Evolutionary conservation across 2,113 vertebrate genomes (phyloP), one percentile per base, ranked within the genome.

Genomic region (Perca schrenkii): DNA sequence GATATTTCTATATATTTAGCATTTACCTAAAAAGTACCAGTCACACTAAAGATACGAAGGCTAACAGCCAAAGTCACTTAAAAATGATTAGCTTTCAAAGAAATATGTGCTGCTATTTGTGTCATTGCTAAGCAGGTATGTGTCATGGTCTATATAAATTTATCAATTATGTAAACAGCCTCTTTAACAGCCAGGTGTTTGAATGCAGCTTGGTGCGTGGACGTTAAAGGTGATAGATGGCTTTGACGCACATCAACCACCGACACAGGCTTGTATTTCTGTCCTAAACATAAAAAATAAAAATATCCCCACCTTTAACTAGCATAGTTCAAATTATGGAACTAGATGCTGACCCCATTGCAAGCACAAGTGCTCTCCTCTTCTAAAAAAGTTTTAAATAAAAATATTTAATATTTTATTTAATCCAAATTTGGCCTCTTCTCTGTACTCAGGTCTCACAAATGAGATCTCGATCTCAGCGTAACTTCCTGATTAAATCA

Each of bases 261-360:
- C 2, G 2, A 8, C 11, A 17, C 60, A 2, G 28, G 82, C 31
- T 86, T 82, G 72, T 31, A 77, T 85, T 83, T 82, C 58, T 22
- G 31, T 77, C 52, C 79, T 61, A 57, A 74, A 80, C 52, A 87
- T 85, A 65, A 63, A 86, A 77, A 84, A 43, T 68, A 46, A 78
- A 91, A 90, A 93, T 34, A 87, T 40, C 72, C 50, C 54, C 62
- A 85, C 53, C 71, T 79, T 81, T 80, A 73, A 66, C 14, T 12
- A 6, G 15, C 71, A 84, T 53, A n/a, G 58, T n/a, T 88, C 28
- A 72, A 53, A 60, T 89, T 68, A 31, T 89, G 79, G 79, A 89
- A 89, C 54, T 22, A 63, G 62, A 92, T 50, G 47, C 80, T n/a
- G 28, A 76, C 13, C 6, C 28, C 34, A 62, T 16, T 14, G 1